A percentile compares a stretch with the other conserved stretches of the same genome.
phyloP scores from a whole-genome alignment of 2,888 invertebrate species.

The Raillietiella orientalis region DNA sequence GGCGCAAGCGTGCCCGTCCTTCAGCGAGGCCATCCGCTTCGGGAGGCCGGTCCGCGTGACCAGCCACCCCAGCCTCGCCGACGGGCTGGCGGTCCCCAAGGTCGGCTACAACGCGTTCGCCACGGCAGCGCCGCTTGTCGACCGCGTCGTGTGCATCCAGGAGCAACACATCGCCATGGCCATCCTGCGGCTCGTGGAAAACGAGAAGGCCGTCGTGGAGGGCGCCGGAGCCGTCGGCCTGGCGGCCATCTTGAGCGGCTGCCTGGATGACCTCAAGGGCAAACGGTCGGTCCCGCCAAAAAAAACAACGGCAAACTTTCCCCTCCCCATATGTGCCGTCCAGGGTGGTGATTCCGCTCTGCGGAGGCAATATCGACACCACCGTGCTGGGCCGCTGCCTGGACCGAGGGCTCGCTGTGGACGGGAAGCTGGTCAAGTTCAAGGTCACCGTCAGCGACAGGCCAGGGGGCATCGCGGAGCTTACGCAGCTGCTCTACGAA shows the following conservation, averaged over 20 bases:
- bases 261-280: slow-evolving; percentile 39
- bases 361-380: slow-evolving; percentile 73
- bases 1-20: slow-evolving; percentile 58
- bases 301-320: not conserved
- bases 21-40: slow-evolving; percentile 31
- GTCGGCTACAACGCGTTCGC: slow-evolving; percentile 56
- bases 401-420: slow-evolving; percentile 58
- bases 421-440: slow-evolving; percentile 32
- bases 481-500: slow-evolving; percentile 35
- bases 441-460: slow-evolving; percentile 46
- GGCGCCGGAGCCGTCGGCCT: slow-evolving; percentile 61
- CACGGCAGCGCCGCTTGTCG: slow-evolving; percentile 33
- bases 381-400: slow-evolving; percentile 58
- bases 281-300: slow-evolving; percentile 32
- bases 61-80: slow-evolving; percentile 41
- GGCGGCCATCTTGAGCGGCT: slow-evolving; percentile 48
- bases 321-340: not conserved
- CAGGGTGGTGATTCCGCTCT: slow-evolving; percentile 49
- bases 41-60: slow-evolving; percentile 30
- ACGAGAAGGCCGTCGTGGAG: slow-evolving; percentile 64
- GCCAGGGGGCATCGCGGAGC: slow-evolving; percentile 56
- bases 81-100: slow-evolving; percentile 56
- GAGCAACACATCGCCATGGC: slow-evolving; percentile 54
- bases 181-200: slow-evolving; percentile 39
- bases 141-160: slow-evolving; percentile 30